phyloP scores from a whole-genome alignment of 2,888 invertebrate genomes.

The Achlya flavicornis region DNA sequence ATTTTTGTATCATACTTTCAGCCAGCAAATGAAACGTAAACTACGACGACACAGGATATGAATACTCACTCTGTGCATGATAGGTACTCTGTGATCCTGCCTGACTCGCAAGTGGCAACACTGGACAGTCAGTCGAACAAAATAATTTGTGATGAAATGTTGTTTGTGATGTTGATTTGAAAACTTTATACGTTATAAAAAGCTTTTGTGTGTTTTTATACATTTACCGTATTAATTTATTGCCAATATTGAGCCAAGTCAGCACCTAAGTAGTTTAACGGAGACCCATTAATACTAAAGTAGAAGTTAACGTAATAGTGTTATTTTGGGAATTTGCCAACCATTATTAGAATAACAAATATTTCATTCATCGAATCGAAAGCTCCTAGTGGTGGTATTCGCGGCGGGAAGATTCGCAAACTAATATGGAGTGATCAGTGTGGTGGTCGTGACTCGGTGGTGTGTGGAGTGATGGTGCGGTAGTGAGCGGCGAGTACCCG shows the following conservation, averaged over 20 bases:
- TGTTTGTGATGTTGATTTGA: background rate
- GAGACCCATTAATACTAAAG: background rate
- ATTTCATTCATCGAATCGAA: background rate
- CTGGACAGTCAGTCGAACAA: background rate
- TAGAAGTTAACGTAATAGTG: background rate
- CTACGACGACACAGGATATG: no score
- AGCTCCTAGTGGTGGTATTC: background rate
- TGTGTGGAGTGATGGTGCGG: constrained; percentile 9
- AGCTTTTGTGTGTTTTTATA: no score
- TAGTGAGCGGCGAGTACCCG: constrained; percentile 15
- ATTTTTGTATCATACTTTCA: no score
- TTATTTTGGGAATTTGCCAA: background rate
- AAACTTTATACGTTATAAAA: no score
- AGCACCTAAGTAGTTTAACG: background rate
- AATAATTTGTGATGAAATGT: background rate
- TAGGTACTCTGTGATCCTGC: no score
- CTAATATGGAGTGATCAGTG: background rate
- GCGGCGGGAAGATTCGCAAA: background rate
- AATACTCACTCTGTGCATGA: no score
- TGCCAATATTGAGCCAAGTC: background rate
- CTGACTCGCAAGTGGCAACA: no score
- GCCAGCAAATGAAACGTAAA: no score
- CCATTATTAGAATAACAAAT: background rate
- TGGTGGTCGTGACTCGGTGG: background rate
- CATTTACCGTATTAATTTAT: background rate